A percentile compares a stretch with the other conserved stretches of the same genome.
These are phyloP conservation scores for Cavia porcellus DNA, from an alignment of 2,113 vertebrate genomes.

Conservation along the genomic window DNA sequence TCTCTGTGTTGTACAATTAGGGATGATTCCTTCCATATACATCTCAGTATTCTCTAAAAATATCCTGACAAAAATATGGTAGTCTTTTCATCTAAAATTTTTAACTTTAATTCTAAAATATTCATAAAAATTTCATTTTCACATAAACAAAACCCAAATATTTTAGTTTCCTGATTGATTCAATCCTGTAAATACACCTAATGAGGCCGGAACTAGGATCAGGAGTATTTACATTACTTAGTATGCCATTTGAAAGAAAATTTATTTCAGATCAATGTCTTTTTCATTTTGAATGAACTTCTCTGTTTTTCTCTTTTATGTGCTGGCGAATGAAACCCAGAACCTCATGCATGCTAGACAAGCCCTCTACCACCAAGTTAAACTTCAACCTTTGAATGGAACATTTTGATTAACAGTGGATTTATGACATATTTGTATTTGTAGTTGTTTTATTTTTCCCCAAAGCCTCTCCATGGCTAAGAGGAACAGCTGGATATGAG, in stretches of 20 bases:
- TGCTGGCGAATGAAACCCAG: background rate
- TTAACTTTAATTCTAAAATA: slow-evolving; percentile 36
- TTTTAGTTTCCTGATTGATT: slow-evolving; percentile 11
- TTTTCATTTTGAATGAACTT: slow-evolving; percentile 12
- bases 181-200: background rate
- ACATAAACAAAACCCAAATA: slow-evolving; percentile 10
- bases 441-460: background rate
- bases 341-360: background rate
- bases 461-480: background rate
- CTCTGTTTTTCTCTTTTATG: background rate
- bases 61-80: background rate
- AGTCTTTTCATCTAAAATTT: background rate
- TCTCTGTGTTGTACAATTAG: background rate
- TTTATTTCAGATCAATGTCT: background rate
- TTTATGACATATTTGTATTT: background rate
- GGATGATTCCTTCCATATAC: background rate
- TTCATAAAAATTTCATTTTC: slow-evolving; percentile 12
- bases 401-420: background rate
- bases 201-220: background rate
- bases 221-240: background rate
- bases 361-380: background rate
- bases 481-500: background rate
- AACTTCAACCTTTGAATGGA: background rate
- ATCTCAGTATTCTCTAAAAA: background rate
- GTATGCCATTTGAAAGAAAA: background rate